phyloP scores from a whole-genome alignment of 2,113 vertebrate genomes.

The Pollachius pollachius region DNA sequence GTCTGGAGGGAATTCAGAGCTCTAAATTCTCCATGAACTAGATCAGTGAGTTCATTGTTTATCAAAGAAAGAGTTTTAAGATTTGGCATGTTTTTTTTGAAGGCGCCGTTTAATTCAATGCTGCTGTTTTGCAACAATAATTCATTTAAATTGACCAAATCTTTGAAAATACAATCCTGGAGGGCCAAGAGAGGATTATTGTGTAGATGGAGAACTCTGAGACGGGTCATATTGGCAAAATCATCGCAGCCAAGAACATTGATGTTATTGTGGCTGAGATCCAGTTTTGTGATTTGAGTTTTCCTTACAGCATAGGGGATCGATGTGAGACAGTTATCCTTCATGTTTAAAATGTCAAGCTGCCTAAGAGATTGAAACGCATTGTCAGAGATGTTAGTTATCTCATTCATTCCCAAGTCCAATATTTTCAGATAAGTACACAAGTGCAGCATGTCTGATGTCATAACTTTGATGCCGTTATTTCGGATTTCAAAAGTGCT shows the following conservation, averaged over 20 bases:
- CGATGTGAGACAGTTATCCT: conserved; percentile 37
- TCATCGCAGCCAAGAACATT: conserved; percentile 39
- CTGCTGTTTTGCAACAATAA: conserved; percentile 58
- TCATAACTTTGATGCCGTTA: conserved; percentile 59
- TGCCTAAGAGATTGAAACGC: conserved; percentile 36
- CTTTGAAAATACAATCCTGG: conserved; percentile 50
- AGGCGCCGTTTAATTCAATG: conserved; percentile 47
- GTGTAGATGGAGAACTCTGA: conserved; percentile 53
- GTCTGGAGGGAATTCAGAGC: conserved; percentile 39
- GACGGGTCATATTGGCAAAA: conserved; percentile 53
- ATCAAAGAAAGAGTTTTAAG: conserved; percentile 46
- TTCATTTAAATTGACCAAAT: conserved; percentile 44
- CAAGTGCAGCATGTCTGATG: conserved; percentile 32
- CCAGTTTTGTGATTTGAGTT: conserved; percentile 42
- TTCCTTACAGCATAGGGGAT: conserved; percentile 40
- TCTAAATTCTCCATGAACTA: conserved; percentile 27
- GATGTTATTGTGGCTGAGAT: conserved; percentile 68
- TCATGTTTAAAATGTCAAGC: conserved; percentile 46
- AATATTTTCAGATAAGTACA: conserved; percentile 44
- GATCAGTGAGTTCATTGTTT: conserved; percentile 51
- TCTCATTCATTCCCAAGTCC: conserved; percentile 44
- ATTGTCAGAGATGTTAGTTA: conserved; percentile 12
- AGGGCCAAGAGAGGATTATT: conserved; percentile 52
- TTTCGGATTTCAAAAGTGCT: conserved; percentile 46
- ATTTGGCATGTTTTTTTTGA: conserved; percentile 47